Evolutionary conservation across 2,888 invertebrate species (phyloP).

Genomic region (Pherbina coryleti): DNA sequence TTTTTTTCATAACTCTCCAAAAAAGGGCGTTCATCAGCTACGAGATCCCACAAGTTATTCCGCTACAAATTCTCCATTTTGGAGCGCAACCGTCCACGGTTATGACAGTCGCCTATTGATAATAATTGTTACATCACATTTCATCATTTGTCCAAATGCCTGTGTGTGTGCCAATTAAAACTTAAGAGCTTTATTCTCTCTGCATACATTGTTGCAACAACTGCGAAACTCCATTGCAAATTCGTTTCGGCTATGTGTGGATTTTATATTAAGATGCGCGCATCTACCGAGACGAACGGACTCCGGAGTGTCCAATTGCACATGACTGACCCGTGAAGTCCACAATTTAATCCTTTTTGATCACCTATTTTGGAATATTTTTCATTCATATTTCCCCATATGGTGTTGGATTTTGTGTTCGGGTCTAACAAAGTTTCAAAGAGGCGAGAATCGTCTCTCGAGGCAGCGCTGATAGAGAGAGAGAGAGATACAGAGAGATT

Average conservation of each 20-base stretch:
- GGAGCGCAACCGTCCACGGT: constrained; percentile 32
- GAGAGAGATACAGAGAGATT: background rate
- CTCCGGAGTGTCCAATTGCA: constrained; percentile 17
- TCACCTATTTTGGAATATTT: too few relatives aligned
- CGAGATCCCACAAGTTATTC: constrained; percentile 25
- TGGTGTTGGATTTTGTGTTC: background rate
- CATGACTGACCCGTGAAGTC: constrained; percentile 2
- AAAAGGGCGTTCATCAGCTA: constrained; percentile 17
- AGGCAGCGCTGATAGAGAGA: background rate
- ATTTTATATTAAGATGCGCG: background rate
- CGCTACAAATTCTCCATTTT: constrained; percentile 22
- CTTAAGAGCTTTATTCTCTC: constrained; percentile 11
- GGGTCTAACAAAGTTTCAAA: constrained; percentile 22
- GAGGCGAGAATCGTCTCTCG: background rate
- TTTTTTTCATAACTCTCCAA: too few relatives aligned
- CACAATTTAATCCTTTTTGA: background rate
- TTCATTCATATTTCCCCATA: too few relatives aligned
- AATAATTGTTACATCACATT: constrained; percentile 5
- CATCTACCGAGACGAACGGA: background rate
- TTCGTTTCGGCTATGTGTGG: background rate
- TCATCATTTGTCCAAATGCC: background rate
- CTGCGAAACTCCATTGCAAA: constrained; percentile 8
- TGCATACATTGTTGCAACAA: constrained; percentile 17
- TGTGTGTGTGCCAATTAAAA: constrained; percentile 24
- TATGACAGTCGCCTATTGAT: constrained; percentile 25